Base-by-base conservation (phyloP, 2,888 invertebrate genomes). In the Odontocolon sp. region DNA sequence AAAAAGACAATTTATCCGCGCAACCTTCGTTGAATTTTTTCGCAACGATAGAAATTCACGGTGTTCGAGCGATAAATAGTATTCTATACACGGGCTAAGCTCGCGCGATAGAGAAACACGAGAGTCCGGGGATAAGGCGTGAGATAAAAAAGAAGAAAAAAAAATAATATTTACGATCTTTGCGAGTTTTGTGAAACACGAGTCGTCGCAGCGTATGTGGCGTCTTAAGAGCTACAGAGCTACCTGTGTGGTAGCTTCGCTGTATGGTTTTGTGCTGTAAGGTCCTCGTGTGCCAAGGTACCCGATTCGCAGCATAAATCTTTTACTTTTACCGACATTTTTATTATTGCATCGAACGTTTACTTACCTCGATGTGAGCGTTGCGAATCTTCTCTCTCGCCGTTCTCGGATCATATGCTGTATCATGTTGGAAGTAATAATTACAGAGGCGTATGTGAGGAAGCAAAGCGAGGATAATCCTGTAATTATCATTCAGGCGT, bases 171-270 rank as follows among this genome's bases (percentile, higher is more conserved):
- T 77, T 77, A 77, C 77, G 77, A 77, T 77, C 67, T 72, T 72
- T 72, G 77, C 50, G 40, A 77, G 71, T 77, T 77, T 77, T 63
- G 77, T 68, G 77, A 77, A 77, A 77, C 77, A 77, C 77, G 77
- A 77, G 71, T 77, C 72, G 69, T 70, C 23, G 40, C 63, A 66
- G 59, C n/a, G n/a, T 56, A 68, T 56, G 74, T 63, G 54, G 61
- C 21, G 33, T 61, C 38, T 23, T 40, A 47, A 26, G 38, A 18
- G 26, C n/a, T n/a, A n/a, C 16, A 16, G 31, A 31, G 2, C 3
- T 59, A 59, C 40, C 59, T 59, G 59, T 16, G 59, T 18, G 16
- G 16, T 26, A 28, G n/a, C 8, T 6, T 14, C 23, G 28, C n/a
- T n/a, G n/a, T n/a, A n/a, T n/a, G n/a, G n/a, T n/a, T n/a, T n/a